Percentiles rank a stretch among this genome's conserved stretches.
phyloP scores from a whole-genome alignment of 1,140 invertebrate genomes.

The Reticulitermes speratus region DNA sequence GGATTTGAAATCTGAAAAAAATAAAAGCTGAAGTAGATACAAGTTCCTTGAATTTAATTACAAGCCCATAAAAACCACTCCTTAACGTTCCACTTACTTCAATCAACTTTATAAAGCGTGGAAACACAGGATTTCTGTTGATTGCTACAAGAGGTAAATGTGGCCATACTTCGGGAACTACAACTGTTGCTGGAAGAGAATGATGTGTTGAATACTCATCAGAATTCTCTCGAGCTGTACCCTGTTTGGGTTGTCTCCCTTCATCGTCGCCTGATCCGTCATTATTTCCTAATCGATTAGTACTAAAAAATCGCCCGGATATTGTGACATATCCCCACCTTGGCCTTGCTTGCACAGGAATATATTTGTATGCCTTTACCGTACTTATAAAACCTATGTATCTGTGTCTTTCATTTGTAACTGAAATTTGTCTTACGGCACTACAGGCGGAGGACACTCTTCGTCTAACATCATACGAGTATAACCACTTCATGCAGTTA shows the following conservation, averaged over 20 bases:
- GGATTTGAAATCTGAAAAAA: slow-evolving; percentile 78
- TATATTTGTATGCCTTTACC: not conserved
- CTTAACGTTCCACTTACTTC: slow-evolving; percentile 61
- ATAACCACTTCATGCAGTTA: not conserved
- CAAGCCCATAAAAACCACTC: not conserved
- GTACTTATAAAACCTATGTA: not conserved
- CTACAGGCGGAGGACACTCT: not conserved
- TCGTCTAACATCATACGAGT: not conserved
- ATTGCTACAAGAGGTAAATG: slow-evolving; percentile 94
- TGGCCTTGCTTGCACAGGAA: not conserved
- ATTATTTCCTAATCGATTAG: not conserved
- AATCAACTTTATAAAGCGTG: slow-evolving; percentile 96
- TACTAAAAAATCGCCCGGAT: not conserved
- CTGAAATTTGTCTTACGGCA: not conserved
- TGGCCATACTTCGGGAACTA: slow-evolving; percentile 96
- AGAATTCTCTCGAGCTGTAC: not conserved
- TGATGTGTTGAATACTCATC: slow-evolving; percentile 28
- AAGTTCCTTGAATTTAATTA: not conserved
- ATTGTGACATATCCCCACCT: not conserved
- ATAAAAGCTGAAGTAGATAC: slow-evolving; percentile 23
- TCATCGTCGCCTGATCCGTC: not conserved
- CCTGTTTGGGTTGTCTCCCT: not conserved
- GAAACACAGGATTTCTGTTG: slow-evolving; percentile 93
- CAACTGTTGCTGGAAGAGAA: slow-evolving; percentile 77
- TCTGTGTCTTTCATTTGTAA: not conserved